A percentile compares a stretch with the other conserved stretches of the same genome.
These are phyloP conservation scores for Antheraea pernyi DNA, from an alignment of 1,140 invertebrate genomes.

Conservation along the genomic window DNA sequence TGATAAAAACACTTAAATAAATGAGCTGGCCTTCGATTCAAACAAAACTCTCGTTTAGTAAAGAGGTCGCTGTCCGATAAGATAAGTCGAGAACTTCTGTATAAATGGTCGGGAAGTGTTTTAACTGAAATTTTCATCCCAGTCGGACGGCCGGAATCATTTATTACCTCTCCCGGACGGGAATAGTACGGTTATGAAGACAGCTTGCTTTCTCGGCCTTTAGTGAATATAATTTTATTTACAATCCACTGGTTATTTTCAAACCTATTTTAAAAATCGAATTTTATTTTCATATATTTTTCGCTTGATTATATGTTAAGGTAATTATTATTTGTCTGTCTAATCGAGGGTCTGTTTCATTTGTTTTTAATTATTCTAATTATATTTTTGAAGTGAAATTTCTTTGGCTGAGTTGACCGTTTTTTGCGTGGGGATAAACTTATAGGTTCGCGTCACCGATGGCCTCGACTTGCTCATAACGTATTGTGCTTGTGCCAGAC, in stretches of 20 bases:
- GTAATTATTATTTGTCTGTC: neutral
- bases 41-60: neutral
- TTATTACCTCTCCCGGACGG: neutral
- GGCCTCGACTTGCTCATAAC: no score
- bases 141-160: neutral
- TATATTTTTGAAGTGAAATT: no score
- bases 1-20: neutral
- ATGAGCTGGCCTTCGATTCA: neutral
- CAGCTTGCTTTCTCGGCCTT: neutral
- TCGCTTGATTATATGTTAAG: neutral
- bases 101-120: slow-evolving; percentile 4
- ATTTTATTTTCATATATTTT: neutral
- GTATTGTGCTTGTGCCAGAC: no score
- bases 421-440: no score
- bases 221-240: slow-evolving; percentile 4
- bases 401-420: no score
- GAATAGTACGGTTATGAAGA: slow-evolving; percentile 4
- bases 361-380: no score
- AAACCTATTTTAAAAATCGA: neutral
- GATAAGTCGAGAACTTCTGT: neutral
- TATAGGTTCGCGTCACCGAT: no score
- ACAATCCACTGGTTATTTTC: neutral
- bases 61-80: neutral
- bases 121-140: slow-evolving; percentile 3
- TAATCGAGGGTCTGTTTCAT: no score